These are phyloP conservation scores for Hedychridium roseum DNA, from an alignment of 2,888 invertebrate species.

Conservation along the genomic window DNA sequence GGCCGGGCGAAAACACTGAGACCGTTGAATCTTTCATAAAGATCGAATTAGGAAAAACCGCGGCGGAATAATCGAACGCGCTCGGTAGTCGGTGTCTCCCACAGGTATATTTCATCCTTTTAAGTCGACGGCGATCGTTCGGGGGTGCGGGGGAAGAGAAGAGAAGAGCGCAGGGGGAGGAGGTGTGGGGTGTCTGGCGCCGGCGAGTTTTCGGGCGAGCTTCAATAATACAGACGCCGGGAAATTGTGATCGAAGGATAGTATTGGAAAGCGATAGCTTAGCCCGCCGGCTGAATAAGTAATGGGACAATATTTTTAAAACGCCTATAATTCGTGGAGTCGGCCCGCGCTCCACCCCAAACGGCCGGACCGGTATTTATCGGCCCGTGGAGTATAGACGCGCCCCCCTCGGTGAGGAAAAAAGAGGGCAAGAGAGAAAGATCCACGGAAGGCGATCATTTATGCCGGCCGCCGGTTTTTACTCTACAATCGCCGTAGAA, in stretches of 20 bases:
- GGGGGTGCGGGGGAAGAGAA: conserved; percentile 11
- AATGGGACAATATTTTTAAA: conserved; percentile 64
- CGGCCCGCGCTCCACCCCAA: conserved; percentile 42
- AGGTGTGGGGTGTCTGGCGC: conserved; percentile 12
- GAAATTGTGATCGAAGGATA: conserved; percentile 60
- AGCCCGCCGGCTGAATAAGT: conserved; percentile 59
- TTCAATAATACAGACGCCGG: conserved; percentile 58
- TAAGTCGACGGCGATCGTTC: conserved; percentile 28
- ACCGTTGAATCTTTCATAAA: too few species aligned
- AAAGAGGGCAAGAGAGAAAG: conserved; percentile 49
- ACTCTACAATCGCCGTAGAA: conserved; percentile 55
- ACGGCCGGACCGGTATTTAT: conserved; percentile 60
- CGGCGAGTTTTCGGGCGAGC: conserved; percentile 31
- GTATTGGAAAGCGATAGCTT: conserved; percentile 63
- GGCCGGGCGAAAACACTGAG: too few species aligned
- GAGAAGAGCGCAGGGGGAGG: neutral
- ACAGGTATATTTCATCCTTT: conserved; percentile 35
- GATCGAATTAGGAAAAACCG: too few species aligned
- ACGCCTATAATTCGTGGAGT: conserved; percentile 62
- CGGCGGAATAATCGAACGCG: too few species aligned
- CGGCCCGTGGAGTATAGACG: conserved; percentile 62
- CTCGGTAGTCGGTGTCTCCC: too few species aligned
- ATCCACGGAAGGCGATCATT: conserved; percentile 60
- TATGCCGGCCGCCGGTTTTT: conserved; percentile 49
- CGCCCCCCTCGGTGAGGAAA: too few species aligned